phyloP scores from a whole-genome alignment of 2,888 invertebrate species.

The Blastobasis lacticolella region DNA sequence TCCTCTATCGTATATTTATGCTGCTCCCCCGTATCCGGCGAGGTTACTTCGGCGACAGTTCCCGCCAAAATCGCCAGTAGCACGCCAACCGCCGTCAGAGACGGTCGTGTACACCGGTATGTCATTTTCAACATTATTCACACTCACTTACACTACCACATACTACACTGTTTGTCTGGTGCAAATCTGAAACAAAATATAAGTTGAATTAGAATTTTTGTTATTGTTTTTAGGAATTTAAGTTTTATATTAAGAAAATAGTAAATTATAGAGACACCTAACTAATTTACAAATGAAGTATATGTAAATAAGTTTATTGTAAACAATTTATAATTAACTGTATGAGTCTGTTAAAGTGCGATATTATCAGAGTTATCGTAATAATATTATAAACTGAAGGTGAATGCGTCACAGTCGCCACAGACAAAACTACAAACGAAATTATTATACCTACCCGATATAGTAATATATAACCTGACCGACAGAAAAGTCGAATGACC shows the following conservation, averaged over 20 bases:
- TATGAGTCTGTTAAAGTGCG: no score
- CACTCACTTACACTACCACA: conserved; percentile 41
- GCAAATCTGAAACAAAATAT: conserved; percentile 50
- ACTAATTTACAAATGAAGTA: neutral
- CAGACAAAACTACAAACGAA: no score
- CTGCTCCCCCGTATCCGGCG: conserved; percentile 47
- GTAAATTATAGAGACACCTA: neutral
- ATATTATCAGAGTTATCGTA: no score
- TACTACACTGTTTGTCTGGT: conserved; percentile 26
- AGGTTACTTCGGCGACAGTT: conserved; percentile 29
- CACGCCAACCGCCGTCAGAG: conserved; percentile 31
- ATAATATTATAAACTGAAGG: no score
- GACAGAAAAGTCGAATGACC: no score
- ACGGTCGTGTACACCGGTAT: conserved; percentile 35
- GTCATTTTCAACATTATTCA: conserved; percentile 36
- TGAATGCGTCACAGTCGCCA: no score
- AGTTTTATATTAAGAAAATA: neutral
- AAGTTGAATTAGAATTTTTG: conserved; percentile 1
- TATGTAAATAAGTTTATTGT: neutral
- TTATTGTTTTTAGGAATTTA: neutral
- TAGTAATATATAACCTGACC: no score
- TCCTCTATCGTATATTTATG: conserved; percentile 80
- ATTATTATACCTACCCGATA: no score
- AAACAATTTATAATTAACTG: no score
- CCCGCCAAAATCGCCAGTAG: conserved; percentile 43